Conservation (phyloP, 2,888 invertebrate species). For the Tanytarsus gracilentus region DNA sequence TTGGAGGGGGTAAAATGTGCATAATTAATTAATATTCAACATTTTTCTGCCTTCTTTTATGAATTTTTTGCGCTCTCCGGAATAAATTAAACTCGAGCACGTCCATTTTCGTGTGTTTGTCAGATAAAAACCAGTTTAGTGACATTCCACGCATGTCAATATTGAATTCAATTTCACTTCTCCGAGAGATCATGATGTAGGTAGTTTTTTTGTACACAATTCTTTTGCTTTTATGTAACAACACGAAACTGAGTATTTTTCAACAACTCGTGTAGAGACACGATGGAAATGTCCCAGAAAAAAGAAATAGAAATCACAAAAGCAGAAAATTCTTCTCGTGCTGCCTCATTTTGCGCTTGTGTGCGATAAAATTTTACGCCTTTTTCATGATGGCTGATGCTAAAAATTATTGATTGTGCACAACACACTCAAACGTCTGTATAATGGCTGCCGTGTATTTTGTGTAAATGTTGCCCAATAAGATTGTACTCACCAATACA, state of each 20-base stretch:
- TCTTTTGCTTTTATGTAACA: background rate
- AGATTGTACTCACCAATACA: background rate
- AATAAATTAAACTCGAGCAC: constrained; percentile 5
- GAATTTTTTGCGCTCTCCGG: background rate
- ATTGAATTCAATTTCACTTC: background rate
- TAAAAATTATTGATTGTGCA: constrained; percentile 7
- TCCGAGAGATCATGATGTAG: background rate
- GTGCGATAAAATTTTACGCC: constrained; percentile 10
- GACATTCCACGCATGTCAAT: constrained; percentile 25
- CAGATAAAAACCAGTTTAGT: constrained; percentile 13
- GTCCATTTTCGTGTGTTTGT: constrained; percentile 14
- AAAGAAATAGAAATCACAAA: background rate
- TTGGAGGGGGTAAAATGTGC: background rate
- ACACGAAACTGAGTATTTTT: background rate
- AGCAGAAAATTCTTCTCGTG: background rate
- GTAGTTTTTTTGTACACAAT: constrained; percentile 2
- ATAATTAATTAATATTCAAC: constrained; percentile 19
- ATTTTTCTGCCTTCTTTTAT: background rate
- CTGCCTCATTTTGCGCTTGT: background rate
- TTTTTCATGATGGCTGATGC: constrained; percentile 23
- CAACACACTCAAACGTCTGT: background rate
- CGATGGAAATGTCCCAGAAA: too few species aligned
- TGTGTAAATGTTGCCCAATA: constrained; percentile 12
- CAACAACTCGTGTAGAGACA: too few species aligned
- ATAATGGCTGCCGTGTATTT: constrained; percentile 14